Evolutionary conservation across 2,113 vertebrate species (phyloP).

Genomic region (Saimiri boliviensis): DNA sequence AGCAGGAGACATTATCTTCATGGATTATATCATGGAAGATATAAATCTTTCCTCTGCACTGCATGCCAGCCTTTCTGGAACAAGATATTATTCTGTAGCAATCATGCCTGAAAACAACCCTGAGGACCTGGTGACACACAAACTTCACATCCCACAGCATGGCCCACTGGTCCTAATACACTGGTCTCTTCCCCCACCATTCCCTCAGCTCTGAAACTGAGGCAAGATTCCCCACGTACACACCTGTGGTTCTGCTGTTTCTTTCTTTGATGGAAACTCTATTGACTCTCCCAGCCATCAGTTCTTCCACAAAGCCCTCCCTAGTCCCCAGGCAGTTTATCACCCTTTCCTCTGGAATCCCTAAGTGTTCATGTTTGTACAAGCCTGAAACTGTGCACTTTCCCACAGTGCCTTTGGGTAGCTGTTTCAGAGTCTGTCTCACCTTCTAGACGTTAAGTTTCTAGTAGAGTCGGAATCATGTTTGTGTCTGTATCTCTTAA

Average conservation of each 20-base stretch:
- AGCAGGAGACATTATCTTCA: too few species aligned
- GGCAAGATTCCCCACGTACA: neutral
- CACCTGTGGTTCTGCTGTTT: neutral
- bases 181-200: neutral
- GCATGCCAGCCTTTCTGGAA: neutral
- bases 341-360: neutral
- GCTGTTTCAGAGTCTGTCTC: neutral
- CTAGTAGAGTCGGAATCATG: too few species aligned
- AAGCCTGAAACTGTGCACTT: neutral
- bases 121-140: neutral
- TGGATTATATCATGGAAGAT: too few species aligned
- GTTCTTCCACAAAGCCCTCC: neutral
- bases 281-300: neutral
- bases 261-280: neutral
- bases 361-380: rapidly evolving
- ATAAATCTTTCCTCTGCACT: neutral
- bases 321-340: neutral
- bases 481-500: neutral
- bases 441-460: neutral
- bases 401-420: neutral
- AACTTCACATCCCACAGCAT: neutral
- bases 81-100: neutral
- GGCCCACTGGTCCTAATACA: rapidly evolving
- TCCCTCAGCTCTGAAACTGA: neutral
- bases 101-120: neutral